Evolutionary conservation across 1,140 invertebrate species (phyloP).

Genomic region (Ridgeia piscesae): DNA sequence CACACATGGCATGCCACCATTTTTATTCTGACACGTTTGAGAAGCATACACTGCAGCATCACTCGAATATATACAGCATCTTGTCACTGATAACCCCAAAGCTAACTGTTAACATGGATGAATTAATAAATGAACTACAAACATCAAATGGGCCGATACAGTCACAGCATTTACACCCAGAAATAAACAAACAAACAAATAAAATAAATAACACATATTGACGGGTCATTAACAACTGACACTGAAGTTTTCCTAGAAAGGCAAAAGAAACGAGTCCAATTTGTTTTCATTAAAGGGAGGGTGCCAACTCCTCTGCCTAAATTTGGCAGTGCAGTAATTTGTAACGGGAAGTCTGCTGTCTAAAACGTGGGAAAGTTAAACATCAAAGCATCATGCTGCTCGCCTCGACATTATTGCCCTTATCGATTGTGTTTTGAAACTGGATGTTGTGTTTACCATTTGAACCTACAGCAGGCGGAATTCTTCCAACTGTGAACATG

Average conservation of each 20-base stretch:
- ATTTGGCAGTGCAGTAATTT: too few relatives aligned
- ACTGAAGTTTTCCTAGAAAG: not conserved
- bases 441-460: too few relatives aligned
- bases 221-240: not conserved
- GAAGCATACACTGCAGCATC: not conserved
- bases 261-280: not conserved
- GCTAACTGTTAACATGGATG: not conserved
- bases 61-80: not conserved
- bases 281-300: not conserved
- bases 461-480: too few relatives aligned
- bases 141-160: not conserved
- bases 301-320: too few relatives aligned
- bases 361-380: too few relatives aligned
- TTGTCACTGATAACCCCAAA: not conserved
- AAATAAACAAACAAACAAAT: not conserved
- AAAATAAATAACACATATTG: too few relatives aligned
- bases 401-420: too few relatives aligned
- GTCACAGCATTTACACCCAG: not conserved
- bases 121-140: slow-evolving; percentile 2
- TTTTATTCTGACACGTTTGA: not conserved
- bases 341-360: too few relatives aligned
- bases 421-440: too few relatives aligned
- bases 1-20: not conserved
- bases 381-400: too few relatives aligned
- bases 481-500: too few relatives aligned